These are phyloP conservation scores for Ceratoteleas bidentatus DNA, from an alignment of 1,140 invertebrate genomes.

Conservation along the genomic window DNA sequence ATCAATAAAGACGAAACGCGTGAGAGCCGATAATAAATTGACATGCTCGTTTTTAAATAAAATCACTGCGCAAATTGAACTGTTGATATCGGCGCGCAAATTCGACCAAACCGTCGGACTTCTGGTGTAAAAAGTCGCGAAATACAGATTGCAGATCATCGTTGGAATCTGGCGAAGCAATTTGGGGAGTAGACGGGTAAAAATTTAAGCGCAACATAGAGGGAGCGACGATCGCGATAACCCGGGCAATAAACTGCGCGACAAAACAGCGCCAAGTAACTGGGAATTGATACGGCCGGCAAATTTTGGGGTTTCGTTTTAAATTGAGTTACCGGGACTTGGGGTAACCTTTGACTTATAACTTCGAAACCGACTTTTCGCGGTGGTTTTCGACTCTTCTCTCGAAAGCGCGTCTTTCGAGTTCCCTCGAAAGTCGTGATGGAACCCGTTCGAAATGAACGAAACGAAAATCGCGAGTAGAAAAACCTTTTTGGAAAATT, in stretches of 20 bases:
- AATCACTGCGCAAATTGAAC: conserved; percentile 45
- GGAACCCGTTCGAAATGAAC: too few relatives aligned
- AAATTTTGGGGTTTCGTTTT: conserved; percentile 1
- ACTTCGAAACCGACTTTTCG: too few relatives aligned
- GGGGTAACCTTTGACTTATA: too few relatives aligned
- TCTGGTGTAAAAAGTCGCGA: conserved; percentile 45
- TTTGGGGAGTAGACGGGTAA: conserved; percentile 57
- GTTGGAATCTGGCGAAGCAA: conserved; percentile 46
- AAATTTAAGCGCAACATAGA: conserved; percentile 12
- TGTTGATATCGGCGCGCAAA: conserved; percentile 34
- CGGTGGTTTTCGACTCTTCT: too few relatives aligned
- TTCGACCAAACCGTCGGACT: conserved; percentile 28
- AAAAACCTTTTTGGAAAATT: neutral
- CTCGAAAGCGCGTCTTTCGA: too few relatives aligned
- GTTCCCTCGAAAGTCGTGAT: too few relatives aligned
- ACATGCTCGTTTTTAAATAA: conserved; percentile 42
- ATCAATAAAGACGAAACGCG: too few relatives aligned
- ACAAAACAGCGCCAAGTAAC: conserved; percentile 51
- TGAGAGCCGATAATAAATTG: conserved; percentile 38
- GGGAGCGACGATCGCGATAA: conserved; percentile 26
- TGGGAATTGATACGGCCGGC: conserved; percentile 31
- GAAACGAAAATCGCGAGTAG: too few relatives aligned
- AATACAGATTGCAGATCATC: conserved; percentile 58
- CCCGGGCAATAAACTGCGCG: conserved; percentile 45
- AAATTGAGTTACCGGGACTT: neutral